phyloP scores from a whole-genome alignment of 37 sponge, comb jelly and placozoan genomes.

The Mnemiopsis leidyi region DNA sequence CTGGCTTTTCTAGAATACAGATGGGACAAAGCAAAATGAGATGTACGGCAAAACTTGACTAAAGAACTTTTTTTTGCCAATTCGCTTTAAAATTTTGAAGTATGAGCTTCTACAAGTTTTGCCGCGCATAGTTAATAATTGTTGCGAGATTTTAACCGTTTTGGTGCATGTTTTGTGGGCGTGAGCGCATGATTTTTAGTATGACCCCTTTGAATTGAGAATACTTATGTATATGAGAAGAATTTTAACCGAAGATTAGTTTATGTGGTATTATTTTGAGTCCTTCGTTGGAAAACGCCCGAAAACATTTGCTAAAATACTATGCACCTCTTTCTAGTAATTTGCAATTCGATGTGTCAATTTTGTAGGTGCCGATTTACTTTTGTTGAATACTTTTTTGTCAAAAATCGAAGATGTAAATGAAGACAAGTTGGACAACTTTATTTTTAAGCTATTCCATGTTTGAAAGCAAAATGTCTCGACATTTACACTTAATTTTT shows the following conservation, averaged over 20 bases:
- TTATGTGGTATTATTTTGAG: not conserved
- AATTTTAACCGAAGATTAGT: not conserved
- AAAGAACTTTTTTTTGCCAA: not conserved
- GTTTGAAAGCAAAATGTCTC: not conserved
- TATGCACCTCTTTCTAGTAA: not conserved
- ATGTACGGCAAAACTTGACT: not conserved
- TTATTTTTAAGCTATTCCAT: not conserved
- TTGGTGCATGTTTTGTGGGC: constrained; percentile 22
- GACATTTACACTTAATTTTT: not conserved
- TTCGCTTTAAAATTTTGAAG: not conserved
- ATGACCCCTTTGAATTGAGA: not conserved
- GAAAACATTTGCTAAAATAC: not conserved
- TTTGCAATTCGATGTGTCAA: not conserved
- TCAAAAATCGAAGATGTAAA: not conserved
- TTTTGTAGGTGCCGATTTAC: not conserved
- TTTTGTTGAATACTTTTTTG: not conserved
- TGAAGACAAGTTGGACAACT: not conserved
- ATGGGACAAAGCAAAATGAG: not conserved
- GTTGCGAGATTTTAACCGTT: constrained; percentile 49
- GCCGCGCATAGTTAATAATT: constrained; percentile 28
- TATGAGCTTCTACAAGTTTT: not conserved
- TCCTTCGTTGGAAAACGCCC: not conserved
- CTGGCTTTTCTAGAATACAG: no score
- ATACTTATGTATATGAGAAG: not conserved
- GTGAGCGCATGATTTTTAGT: not conserved